Evolutionary conservation across 2,888 invertebrate genomes (phyloP), one percentile per base, ranked within the genome.

Genomic region (Trachelus tabidus): DNA sequence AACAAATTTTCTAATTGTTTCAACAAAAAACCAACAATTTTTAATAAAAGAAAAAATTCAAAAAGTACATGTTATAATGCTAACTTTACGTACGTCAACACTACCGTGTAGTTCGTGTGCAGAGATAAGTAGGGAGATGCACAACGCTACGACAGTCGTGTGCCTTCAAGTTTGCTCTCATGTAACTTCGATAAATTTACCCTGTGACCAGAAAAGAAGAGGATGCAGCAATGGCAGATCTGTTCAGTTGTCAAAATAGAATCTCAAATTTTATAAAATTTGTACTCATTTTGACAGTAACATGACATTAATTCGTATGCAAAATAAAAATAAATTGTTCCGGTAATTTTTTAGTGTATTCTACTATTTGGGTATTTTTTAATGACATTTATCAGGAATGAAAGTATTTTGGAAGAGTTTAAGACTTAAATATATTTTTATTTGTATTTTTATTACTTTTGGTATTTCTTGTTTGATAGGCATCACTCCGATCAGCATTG

Each of bases 361-460:
- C 31, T 34, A 9, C 34, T 30, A 40, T 33, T 33, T n/a, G 40
- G 12, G 6, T 11, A 30, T 34, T 11, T 75, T 75, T 56, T 30
- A 56, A 33, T 75, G 75, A 40, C 31, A 23, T 12, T 34, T 11
- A 34, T 33, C 68, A 68, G 73, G 35, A 75, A 91, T 91, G 91
- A 86, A 89, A 83, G 80, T 82, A 76, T 76, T 83, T 76, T 86
- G 88, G 83, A 89, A 85, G 73, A 87, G 85, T 75, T 80, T 89
- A 73, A 89, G 87, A 79, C 86, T 91, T 35, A 92, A 90, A 85
- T 91, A 89, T 81, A 86, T 92, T 77, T 84, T 92, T 73, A 81
- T 90, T 76, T 92, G 92, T 82, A 91, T 92, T 81, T 87, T 92
- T 79, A 82, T 91, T 75, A 92, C 92, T 69, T 92, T 93, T 79